Conservation (phyloP, 2,113 vertebrate species). For the Chlamydotis undulata region DNA sequence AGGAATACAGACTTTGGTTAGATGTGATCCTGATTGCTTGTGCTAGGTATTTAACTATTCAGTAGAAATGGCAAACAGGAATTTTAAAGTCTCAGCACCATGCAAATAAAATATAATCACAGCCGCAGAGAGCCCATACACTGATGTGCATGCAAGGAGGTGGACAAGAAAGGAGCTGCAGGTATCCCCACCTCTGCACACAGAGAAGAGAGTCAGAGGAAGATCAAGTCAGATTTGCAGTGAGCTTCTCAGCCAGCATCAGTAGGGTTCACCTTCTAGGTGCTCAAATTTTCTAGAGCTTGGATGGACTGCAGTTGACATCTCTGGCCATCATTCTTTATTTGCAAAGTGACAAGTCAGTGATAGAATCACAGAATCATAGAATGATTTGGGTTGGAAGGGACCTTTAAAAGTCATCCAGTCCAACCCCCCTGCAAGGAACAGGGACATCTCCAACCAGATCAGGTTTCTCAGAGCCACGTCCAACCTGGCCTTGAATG, state of each 20-base stretch:
- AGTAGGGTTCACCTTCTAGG: background rate
- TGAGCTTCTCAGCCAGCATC: background rate
- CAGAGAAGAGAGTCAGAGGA: background rate
- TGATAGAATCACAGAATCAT: too few relatives aligned
- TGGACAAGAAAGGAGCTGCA: background rate
- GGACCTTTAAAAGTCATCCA: too few relatives aligned
- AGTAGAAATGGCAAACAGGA: background rate
- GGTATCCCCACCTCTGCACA: background rate
- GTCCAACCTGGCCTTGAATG: too few relatives aligned
- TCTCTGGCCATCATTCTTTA: background rate
- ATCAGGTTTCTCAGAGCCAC: too few relatives aligned
- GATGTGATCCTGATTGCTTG: background rate
- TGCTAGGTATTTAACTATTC: background rate
- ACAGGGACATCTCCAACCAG: too few relatives aligned
- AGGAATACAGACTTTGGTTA: accelerated
- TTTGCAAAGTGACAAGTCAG: too few relatives aligned
- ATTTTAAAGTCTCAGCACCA: background rate
- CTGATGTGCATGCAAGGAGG: background rate
- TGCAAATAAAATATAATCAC: background rate
- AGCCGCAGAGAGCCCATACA: background rate
- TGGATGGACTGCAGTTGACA: background rate
- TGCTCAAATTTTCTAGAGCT: background rate
- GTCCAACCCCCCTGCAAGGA: too few relatives aligned
- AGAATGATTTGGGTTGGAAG: too few relatives aligned
- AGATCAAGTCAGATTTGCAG: background rate